A percentile compares a stretch with the other conserved stretches of the same genome.
phyloP scores from a whole-genome alignment of 2,113 vertebrate genomes.

The Laticauda colubrina region DNA sequence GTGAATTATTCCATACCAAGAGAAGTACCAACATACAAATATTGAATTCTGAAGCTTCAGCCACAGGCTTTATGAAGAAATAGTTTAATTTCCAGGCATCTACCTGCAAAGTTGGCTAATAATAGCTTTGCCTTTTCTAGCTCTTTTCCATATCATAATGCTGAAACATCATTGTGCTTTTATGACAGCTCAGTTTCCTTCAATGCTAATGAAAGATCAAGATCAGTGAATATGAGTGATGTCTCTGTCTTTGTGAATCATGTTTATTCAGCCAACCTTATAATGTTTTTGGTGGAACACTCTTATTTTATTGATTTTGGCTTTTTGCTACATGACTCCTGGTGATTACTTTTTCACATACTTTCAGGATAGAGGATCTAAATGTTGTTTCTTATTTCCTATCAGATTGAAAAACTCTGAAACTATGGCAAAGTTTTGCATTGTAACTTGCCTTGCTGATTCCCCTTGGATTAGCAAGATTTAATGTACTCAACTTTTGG shows the following conservation, averaged over 20 bases:
- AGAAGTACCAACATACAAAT: not conserved
- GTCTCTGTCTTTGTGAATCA: not conserved
- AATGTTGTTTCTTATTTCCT: not conserved
- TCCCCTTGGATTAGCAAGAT: not conserved
- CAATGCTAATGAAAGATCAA: not conserved
- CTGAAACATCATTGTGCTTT: not conserved
- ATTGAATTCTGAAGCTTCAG: not conserved
- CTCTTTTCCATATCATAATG: not conserved
- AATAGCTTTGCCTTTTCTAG: not conserved
- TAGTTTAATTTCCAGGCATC: not conserved
- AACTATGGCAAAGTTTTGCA: not conserved
- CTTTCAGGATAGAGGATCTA: not conserved
- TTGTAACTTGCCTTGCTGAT: not conserved
- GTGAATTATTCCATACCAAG: not conserved
- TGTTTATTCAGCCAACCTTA: not conserved
- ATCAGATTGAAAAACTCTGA: not conserved
- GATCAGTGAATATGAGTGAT: not conserved
- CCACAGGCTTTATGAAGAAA: not conserved
- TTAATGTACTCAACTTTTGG: not conserved
- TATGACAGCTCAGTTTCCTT: not conserved
- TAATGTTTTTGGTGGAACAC: not conserved
- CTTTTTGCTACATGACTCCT: not conserved
- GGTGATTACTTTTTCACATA: not conserved
- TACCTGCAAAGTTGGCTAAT: not conserved
- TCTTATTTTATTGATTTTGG: not conserved